Evolutionary conservation across 1,140 invertebrate genomes (phyloP), one percentile per base, ranked within the genome.

Genomic region (Oscheius sp.): DNA sequence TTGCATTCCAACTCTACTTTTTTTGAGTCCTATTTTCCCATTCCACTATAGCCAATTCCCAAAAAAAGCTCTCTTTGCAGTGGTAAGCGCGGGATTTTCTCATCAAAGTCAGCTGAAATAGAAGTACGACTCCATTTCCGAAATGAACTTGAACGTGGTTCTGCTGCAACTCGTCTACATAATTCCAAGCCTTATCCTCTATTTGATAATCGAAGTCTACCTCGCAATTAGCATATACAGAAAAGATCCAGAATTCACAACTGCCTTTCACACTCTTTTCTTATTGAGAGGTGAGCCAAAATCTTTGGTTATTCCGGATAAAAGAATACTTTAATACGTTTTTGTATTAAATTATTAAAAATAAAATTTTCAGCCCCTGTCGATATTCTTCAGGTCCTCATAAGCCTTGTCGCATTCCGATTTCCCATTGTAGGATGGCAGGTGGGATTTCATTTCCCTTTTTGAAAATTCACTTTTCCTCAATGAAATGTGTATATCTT

Each of bases 261-360:
- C 49, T 26, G 49, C 49, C 23, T 55, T 55, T 26, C 49, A 55
- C 23, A 55, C 49, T 55, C 49, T 55, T 4, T 55, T 55, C 49
- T 26, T 55, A 15, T 23, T 55, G 7, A 7, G 49, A 55, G 49
- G 49, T 55, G 28, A 13, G 7, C 38, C n/a, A 10, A 10, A 10
- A n/a, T n/a, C 38, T 42, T 42, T 42, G n/a, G n/a, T n/a, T n/a
- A n/a, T n/a, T n/a, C n/a, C n/a, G n/a, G n/a, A n/a, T n/a, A n/a
- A n/a, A n/a, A n/a, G n/a, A n/a, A n/a, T n/a, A n/a, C n/a, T n/a
- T n/a, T n/a, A 42, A 42, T 42, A 42, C n/a, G 10, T 42, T 42
- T n/a, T 42, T n/a, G n/a, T 42, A 10, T 42, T 10, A 42, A n/a
- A 42, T 7, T 42, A 42, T n/a, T 10, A 42, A 10, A n/a, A 42